Evolutionary conservation across 2,888 invertebrate species (phyloP), one percentile per base, ranked within the genome.

Genomic region (Platynereis dumerilii): DNA sequence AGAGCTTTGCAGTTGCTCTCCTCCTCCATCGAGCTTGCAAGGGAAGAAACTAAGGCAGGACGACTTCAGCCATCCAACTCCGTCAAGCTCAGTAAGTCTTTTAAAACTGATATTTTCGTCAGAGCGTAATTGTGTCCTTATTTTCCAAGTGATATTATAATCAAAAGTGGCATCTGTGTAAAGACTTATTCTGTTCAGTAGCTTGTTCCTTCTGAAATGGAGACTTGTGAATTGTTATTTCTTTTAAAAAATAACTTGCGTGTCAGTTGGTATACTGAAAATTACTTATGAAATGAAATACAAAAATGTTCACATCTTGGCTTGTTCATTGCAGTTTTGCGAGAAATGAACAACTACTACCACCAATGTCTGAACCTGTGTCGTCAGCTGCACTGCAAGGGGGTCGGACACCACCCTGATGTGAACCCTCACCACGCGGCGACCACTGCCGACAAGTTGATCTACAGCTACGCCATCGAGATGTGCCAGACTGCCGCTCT

Each of bases 401-500:
- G 85, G 7, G 81, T 84, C 1, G 76, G 84, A n/a, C 83, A 84
- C 26, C 75, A 78, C 60, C 91, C 89, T 71, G 92, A 91, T 67
- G 90, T 92, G 44, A 80, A 79, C 52, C 76, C 78, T 24, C 78
- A 80, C 65, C 72, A 78, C 34, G 75, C 80, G 26, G 76, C 80
- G 64, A 77, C 87, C 65, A 93, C 94, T 66, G 97, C 97, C 69
- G 98, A 99, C 83, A 93, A 94, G 84, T 92, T 99, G 73, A 90
- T 99, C 69, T 99, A 98, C 86, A 93, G 95, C 83, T 94, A 99
- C 85, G 98, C 99, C 72, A 93, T 99, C 78, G 93, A 97, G 86
- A 91, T 98, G 96, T 99, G 98, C 86, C 97, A 98, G 86, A 91
- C 94, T 76, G 99, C 98, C 69, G 98, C 98, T 42, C 87, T 98